Conservation (phyloP, 2,797 vertebrate genomes). For the Enteromius anoplus region DNA sequence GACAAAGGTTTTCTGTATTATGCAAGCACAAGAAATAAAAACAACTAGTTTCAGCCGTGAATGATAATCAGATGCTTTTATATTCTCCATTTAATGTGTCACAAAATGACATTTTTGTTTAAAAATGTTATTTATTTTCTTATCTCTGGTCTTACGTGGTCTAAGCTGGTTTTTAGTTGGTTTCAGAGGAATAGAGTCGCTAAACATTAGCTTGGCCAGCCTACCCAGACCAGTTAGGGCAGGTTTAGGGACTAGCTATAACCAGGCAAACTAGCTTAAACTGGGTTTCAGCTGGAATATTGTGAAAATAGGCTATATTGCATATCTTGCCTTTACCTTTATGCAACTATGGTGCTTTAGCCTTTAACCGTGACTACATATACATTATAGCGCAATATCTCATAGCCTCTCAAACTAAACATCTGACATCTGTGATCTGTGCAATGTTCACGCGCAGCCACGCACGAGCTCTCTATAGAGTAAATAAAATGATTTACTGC, state of each 20-base stretch:
- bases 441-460: conserved; percentile 2
- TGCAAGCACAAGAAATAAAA: background rate
- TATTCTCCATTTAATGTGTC: background rate
- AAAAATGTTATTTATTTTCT: background rate
- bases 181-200: background rate
- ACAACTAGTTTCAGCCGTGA: background rate
- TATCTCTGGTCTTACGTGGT: background rate
- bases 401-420: conserved; percentile 8
- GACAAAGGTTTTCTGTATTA: background rate
- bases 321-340: background rate
- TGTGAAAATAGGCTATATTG: background rate
- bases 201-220: background rate
- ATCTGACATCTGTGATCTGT: conserved; percentile 32
- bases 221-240: background rate
- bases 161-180: background rate
- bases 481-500: conserved; percentile 39
- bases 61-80: background rate
- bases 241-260: too few species aligned
- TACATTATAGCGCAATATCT: background rate
- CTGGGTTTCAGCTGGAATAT: background rate
- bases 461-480: conserved; percentile 5
- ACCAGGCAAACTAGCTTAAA: background rate
- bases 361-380: background rate
- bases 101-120: background rate
- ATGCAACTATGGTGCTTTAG: background rate